These are phyloP conservation scores for Ctena decussata DNA, from an alignment of 2,888 invertebrate genomes.

Conservation along the genomic window DNA sequence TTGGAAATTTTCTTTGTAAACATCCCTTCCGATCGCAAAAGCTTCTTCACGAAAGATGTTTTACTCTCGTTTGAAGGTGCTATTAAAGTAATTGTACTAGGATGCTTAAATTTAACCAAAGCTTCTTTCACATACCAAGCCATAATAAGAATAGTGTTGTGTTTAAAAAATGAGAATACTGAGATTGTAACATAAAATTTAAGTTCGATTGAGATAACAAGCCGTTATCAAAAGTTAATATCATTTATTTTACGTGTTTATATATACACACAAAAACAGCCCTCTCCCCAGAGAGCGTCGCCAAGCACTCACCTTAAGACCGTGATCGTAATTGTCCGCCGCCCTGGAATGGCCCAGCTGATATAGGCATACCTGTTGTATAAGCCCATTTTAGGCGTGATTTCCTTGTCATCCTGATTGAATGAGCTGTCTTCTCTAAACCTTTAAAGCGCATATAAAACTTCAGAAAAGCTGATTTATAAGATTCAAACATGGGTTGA, in stretches of 20 bases:
- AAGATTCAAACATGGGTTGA: too few species aligned
- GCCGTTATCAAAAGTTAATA: neutral
- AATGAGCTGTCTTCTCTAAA: too few species aligned
- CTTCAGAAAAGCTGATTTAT: too few species aligned
- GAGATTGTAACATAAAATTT: neutral
- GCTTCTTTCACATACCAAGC: constrained; percentile 1
- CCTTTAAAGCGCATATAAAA: too few species aligned
- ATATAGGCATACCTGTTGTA: too few species aligned
- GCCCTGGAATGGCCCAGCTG: too few species aligned
- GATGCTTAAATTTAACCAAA: neutral
- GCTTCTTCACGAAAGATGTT: constrained; percentile 7
- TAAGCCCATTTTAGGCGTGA: too few species aligned
- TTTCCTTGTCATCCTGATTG: too few species aligned
- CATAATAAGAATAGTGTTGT: neutral
- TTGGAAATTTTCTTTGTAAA: neutral
- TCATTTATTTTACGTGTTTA: neutral
- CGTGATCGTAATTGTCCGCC: too few species aligned
- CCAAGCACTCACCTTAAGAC: too few species aligned
- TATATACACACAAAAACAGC: neutral
- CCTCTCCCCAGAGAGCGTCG: too few species aligned
- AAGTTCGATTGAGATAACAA: neutral
- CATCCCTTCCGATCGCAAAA: neutral
- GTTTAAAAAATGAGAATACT: neutral
- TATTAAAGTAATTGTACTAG: constrained; percentile 18
- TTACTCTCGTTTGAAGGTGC: constrained; percentile 9